Conservation (phyloP, 1,140 invertebrate genomes). For the Drosophila suzukii region DNA sequence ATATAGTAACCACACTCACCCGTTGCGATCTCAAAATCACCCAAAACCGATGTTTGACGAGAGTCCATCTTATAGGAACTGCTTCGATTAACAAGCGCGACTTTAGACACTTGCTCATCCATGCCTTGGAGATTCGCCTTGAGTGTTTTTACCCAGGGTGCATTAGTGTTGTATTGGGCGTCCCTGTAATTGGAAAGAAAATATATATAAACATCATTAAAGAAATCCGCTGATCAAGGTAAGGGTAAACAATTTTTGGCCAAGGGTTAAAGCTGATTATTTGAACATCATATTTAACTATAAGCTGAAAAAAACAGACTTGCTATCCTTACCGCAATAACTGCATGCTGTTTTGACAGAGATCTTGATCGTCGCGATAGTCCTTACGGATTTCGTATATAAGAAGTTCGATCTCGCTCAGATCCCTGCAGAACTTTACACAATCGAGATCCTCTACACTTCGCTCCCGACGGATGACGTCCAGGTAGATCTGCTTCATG, state of each 20-base stretch:
- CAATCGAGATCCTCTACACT: conserved; percentile 35
- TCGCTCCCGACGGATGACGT: conserved; percentile 35
- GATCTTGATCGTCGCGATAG: not conserved
- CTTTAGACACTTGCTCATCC: not conserved
- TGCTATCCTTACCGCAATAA: conserved; percentile 24
- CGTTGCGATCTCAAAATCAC: not conserved
- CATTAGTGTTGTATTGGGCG: conserved; percentile 1
- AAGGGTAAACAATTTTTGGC: too few species aligned
- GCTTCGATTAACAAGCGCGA: not conserved
- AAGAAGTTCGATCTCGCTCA: conserved; percentile 25
- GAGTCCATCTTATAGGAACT: not conserved
- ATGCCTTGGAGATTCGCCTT: not conserved
- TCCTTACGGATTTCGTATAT: conserved; percentile 23
- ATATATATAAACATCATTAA: too few species aligned
- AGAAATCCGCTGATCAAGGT: too few species aligned
- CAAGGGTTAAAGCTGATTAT: too few species aligned
- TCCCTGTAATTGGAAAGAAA: not conserved
- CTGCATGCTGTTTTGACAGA: conserved; percentile 12
- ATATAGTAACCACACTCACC: not conserved
- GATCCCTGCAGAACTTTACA: conserved; percentile 45
- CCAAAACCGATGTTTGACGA: not conserved
- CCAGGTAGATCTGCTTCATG: conserved; percentile 49
- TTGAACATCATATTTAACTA: too few species aligned
- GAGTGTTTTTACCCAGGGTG: not conserved
- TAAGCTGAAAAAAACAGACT: too few species aligned